Evolutionary conservation across 2,113 vertebrate species (phyloP), one percentile per base, ranked within the genome.

Genomic region (Atractosteus spatula): DNA sequence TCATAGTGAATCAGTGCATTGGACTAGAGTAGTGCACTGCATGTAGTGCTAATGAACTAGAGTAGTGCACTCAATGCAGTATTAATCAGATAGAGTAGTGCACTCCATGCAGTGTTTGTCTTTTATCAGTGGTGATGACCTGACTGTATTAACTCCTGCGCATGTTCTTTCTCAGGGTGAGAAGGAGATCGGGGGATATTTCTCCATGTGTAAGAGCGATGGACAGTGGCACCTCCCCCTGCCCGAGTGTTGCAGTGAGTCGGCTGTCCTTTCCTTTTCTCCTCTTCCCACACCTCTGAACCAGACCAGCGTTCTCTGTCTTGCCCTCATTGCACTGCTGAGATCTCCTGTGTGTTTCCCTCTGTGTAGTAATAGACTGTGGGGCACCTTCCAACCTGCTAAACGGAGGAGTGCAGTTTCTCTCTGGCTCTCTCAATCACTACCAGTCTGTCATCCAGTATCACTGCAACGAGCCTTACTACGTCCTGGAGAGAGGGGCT

Each of bases 231-330:
- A 89, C 71, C 80, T 77, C 51, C 70, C 84, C 69, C 78, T 91
- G 44, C 89, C 90, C 44, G 80, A 90, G 82, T 92, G 91, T 61
- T 84, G 84, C 75, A 88, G 90, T 91, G 75, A 72, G 87, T 78
- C 2, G 41, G 7, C 16, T 7, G 3, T 17, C 12, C 14, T 11
- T n/a, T 41, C 56, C 44, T 13, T 59, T 59, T 5, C n/a, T 59
- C 57, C 57, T 29, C 29, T 29, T 29, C 29, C 29, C 29, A 29
- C 29, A 29, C 29, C 29, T 29, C 29, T 29, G 29, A 29, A 29
- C 29, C 29, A 29, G 29, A 29, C 29, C 29, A 2, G 29, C 12
- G 3, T 13, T 59, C 14, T 59, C 57, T 59, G 11, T 59, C 13
- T 13, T 4, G 3, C 57, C 14, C 57, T 3, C 57, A 13, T n/a